These are phyloP conservation scores for Mirounga angustirostris DNA, from an alignment of 2,113 vertebrate genomes.

Conservation along the genomic window DNA sequence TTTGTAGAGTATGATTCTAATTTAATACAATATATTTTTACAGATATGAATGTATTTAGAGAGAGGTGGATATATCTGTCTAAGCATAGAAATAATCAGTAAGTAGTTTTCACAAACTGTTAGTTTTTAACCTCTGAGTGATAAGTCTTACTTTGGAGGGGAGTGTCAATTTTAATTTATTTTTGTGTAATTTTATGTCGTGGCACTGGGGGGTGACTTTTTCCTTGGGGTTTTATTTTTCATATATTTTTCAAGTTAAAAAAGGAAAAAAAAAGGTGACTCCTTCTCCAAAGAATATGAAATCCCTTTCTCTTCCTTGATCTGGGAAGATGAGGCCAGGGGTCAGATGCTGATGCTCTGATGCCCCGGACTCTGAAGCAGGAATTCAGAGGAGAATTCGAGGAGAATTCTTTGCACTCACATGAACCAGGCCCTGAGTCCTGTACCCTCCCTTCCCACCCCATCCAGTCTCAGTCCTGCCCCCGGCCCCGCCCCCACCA, in stretches of 20 bases:
- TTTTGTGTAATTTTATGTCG: constrained; percentile 46
- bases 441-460: not conserved
- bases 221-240: constrained; percentile 13
- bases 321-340: not conserved
- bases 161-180: not conserved
- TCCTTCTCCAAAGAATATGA: not conserved
- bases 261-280: not conserved
- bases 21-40: constrained; percentile 36
- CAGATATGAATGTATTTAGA: not conserved
- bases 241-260: constrained; percentile 21
- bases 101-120: not conserved
- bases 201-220: not conserved
- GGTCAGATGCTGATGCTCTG: not conserved
- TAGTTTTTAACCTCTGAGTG: not conserved
- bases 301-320: not conserved
- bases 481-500: accelerated
- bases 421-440: not conserved
- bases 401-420: not conserved
- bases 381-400: not conserved
- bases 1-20: constrained; percentile 32
- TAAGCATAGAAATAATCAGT: not conserved
- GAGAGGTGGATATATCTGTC: not conserved
- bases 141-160: not conserved
- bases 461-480: not conserved
- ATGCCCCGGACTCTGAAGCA: not conserved